These are phyloP conservation scores for Theropithecus gelada DNA, from an alignment of 2,113 vertebrate species.

Conservation along the genomic window DNA sequence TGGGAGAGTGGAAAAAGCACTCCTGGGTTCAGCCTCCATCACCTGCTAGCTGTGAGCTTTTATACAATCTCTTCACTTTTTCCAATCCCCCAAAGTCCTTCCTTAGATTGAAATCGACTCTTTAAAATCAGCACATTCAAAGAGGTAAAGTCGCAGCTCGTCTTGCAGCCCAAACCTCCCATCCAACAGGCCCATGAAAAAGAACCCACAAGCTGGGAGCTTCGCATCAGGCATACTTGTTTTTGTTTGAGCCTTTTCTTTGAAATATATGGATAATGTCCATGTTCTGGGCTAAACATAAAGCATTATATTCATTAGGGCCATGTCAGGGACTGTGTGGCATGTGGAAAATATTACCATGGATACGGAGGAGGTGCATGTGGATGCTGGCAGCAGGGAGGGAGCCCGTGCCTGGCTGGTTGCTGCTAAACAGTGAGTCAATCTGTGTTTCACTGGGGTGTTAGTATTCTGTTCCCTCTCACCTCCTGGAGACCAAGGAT, in stretches of 20 bases:
- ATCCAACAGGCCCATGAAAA: rapidly evolving
- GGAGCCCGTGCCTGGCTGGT: background rate
- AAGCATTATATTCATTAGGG: background rate
- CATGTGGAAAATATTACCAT: background rate
- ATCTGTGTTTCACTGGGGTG: background rate
- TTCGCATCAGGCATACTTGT: rapidly evolving
- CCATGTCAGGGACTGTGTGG: background rate
- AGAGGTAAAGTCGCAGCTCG: background rate
- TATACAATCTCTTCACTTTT: background rate
- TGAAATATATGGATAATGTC: background rate
- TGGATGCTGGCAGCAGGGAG: rapidly evolving
- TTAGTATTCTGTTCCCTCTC: background rate
- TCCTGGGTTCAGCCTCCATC: rapidly evolving
- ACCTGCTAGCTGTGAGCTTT: rapidly evolving
- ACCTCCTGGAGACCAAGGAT: background rate
- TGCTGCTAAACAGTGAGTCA: background rate
- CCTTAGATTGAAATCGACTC: rapidly evolving
- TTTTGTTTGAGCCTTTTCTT: background rate
- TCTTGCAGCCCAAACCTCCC: rapidly evolving
- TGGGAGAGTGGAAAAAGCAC: rapidly evolving
- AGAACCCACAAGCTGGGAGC: rapidly evolving
- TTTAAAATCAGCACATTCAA: rapidly evolving
- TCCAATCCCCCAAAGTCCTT: rapidly evolving
- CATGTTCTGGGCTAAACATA: background rate
- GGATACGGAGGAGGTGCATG: rapidly evolving